Percentiles rank a stretch among this genome's conserved stretches.
phyloP scores from a whole-genome alignment of 2,888 invertebrate species.

The Malachius bipustulatus region DNA sequence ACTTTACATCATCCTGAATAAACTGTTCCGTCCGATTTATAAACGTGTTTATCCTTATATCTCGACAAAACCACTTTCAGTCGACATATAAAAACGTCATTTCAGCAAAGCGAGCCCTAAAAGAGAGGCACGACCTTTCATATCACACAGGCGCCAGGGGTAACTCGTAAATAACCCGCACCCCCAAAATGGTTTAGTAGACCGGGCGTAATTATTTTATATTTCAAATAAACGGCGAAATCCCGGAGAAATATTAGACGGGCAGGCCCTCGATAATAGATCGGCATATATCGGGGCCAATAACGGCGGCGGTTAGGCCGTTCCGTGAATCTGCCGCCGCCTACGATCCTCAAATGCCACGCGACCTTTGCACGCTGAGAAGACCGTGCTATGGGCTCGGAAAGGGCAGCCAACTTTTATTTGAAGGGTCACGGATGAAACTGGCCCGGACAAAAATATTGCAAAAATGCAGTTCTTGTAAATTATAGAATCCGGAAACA shows the following conservation, averaged over 20 bases:
- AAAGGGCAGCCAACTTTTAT: background rate
- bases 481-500: no score
- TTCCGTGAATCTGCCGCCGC: constrained; percentile 12
- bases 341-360: constrained; percentile 1
- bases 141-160: constrained; percentile 6
- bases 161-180: constrained; percentile 7
- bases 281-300: constrained; percentile 24
- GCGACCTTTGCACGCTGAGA: background rate
- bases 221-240: constrained; percentile 24
- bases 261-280: constrained; percentile 26
- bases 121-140: background rate
- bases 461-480: no score
- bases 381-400: background rate
- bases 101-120: no score
- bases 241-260: constrained; percentile 24
- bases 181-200: no score
- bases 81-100: no score
- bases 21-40: no score
- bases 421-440: no score
- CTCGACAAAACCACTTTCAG: no score
- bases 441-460: no score
- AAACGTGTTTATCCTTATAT: no score
- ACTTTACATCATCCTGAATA: no score
- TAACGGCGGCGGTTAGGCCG: constrained; percentile 14
- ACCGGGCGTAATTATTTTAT: constrained; percentile 21